phyloP scores from a whole-genome alignment of 2,113 vertebrate species.

The Carassius auratus region DNA sequence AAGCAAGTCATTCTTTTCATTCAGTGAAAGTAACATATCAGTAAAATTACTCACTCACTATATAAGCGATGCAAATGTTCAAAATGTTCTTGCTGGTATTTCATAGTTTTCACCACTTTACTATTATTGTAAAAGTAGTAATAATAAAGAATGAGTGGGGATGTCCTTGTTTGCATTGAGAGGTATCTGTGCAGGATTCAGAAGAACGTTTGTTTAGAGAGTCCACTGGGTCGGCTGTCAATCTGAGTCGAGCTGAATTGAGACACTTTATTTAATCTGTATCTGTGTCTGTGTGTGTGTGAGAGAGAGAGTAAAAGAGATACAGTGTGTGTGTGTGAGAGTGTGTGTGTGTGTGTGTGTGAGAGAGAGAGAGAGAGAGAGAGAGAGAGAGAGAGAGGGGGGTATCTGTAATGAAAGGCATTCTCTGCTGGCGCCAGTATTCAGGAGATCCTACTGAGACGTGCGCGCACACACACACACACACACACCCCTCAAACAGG shows the following conservation, averaged over 20 bases:
- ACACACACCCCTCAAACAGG: constrained; percentile 67
- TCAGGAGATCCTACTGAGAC: constrained; percentile 78
- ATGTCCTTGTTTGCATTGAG: neutral
- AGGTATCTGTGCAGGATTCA: neutral
- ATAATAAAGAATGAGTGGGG: neutral
- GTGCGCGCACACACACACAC: constrained; percentile 68
- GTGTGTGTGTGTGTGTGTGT: neutral
- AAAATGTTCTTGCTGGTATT: neutral
- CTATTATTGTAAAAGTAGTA: neutral
- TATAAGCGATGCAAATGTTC: neutral
- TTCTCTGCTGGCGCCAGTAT: constrained; percentile 81
- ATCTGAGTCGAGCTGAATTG: constrained; percentile 17
- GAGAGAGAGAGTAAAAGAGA: no score
- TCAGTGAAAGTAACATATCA: neutral
- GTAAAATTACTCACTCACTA: neutral
- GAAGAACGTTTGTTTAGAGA: neutral
- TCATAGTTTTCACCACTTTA: neutral
- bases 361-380: neutral
- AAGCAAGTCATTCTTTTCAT: neutral
- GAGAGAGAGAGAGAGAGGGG: neutral
- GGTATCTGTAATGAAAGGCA: constrained; percentile 71
- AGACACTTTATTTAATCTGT: constrained; percentile 40
- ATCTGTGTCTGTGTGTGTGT: neutral
- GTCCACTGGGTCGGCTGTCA: constrained; percentile 25
- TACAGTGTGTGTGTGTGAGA: neutral